Evolutionary conservation across 2,113 vertebrate species (phyloP), one percentile per base, ranked within the genome.

Genomic region (Lasiurus cinereus): DNA sequence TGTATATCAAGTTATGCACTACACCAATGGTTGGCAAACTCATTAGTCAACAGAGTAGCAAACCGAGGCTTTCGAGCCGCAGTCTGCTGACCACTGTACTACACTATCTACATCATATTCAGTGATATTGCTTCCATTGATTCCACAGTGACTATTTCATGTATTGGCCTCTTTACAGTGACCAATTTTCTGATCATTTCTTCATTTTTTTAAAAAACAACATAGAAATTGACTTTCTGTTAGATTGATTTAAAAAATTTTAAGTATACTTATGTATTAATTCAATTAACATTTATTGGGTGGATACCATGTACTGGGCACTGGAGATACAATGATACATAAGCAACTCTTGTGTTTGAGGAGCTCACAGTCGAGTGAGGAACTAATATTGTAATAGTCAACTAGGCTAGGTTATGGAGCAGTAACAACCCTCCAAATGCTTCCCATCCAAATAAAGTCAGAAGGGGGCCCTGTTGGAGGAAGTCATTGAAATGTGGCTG

Each of bases 141-240:
- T 93, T 94, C 56, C n/a, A 21, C 29, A 46, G 24, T 74, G 19
- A 72, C 67, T 29, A 80, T 94, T 95, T 96, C 2, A 73, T 67
- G 18, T 83, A n/a, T 93, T 92, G 77, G 66, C 31, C 27, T 33
- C 36, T 88, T 46, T 31, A 27, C 5, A 62, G 18, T 56, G 66
- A 95, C 80, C 90, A 46, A 48, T 85, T 90, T 93, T 90, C 73
- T 83, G 72, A 85, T 73, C 39, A 93, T 70, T 73, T 92, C 33
- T 85, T 52, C 12, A 46, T 33, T 70, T 83, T 91, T 64, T 48
- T 56, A 56, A 56, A 24, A 77, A 83, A 64, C 6, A 82, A 77
- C 21, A 67, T 90, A 52, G 77, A 33, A 93, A 80, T 52, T 67
- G 48, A 90, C 6, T 83, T 92, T 82, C 18, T 4, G 10, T 67